Percentiles rank a stretch among this genome's conserved stretches.
Evolutionary conservation across 92 coral and sea anemone species (phyloP).

Genomic region (Siderastrea siderea): DNA sequence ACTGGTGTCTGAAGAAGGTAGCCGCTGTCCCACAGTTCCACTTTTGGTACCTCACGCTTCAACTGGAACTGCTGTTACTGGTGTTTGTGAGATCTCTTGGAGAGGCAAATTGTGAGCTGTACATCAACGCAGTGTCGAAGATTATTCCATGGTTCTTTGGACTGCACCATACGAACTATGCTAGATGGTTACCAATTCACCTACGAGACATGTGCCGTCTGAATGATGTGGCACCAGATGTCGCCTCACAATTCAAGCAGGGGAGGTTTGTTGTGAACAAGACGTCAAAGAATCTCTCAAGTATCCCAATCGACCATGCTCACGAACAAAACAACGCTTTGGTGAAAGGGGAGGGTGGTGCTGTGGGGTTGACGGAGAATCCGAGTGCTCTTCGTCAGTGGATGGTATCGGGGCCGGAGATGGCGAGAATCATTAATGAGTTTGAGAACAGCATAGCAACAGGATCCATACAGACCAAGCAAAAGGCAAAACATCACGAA

Average conservation of each 20-base stretch:
- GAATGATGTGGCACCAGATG: conserved; percentile 64
- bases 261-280: conserved; percentile 54
- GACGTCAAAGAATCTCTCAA: conserved; percentile 55
- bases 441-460: too few relatives aligned
- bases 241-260: conserved; percentile 49
- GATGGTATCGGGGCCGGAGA: too few relatives aligned
- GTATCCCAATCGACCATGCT: conserved; percentile 69
- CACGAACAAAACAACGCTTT: conserved; percentile 74
- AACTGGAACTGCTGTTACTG: conserved; percentile 46
- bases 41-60: conserved; percentile 68
- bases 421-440: too few relatives aligned
- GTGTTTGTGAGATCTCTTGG: conserved; percentile 67
- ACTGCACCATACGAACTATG: conserved; percentile 62
- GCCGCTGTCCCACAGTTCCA: conserved; percentile 69
- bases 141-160: conserved; percentile 70
- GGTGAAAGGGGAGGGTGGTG: conserved; percentile 76
- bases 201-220: conserved; percentile 62
- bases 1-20: conserved; percentile 63
- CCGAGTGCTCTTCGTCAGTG: conserved; percentile 45
- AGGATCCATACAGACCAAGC: too few relatives aligned
- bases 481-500: too few relatives aligned
- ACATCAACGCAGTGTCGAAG: conserved; percentile 59
- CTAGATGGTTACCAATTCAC: conserved; percentile 77
- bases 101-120: conserved; percentile 51
- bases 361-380: conserved; percentile 67